These are phyloP conservation scores for Lasioglossum figueresi DNA, from an alignment of 2,888 invertebrate genomes.

Conservation along the genomic window DNA sequence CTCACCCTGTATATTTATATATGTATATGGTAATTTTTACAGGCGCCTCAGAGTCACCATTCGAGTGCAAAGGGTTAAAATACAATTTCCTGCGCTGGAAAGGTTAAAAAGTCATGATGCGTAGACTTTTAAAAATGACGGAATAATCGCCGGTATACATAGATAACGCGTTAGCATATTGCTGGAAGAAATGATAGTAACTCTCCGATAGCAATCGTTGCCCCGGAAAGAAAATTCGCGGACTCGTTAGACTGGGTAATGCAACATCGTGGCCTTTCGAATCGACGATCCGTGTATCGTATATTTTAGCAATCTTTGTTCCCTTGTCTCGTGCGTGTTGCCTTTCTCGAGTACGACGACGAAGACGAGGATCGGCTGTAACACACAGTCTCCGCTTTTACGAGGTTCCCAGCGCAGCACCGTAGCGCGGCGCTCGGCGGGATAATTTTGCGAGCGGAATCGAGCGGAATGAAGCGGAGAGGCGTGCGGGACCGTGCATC, in stretches of 20 bases:
- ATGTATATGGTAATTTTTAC: no score
- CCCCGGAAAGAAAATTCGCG: constrained; percentile 2
- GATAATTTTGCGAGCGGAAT: constrained; percentile 29
- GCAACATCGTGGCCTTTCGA: constrained; percentile 3
- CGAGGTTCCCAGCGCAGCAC: constrained; percentile 3
- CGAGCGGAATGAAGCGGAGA: constrained; percentile 2
- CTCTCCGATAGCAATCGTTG: background rate
- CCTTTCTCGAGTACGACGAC: background rate
- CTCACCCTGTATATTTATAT: no score
- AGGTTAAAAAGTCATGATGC: background rate
- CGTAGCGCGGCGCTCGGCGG: background rate
- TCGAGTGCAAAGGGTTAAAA: no score
- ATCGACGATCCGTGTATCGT: constrained; percentile 13
- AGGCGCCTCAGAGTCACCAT: no score
- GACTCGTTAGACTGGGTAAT: background rate
- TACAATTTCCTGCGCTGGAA: background rate
- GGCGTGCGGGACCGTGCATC: constrained; percentile 33
- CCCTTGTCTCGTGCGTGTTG: constrained; percentile 7
- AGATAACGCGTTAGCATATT: background rate
- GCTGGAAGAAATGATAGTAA: background rate
- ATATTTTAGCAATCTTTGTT: constrained; percentile 14
- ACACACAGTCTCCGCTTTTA: background rate
- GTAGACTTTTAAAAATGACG: background rate
- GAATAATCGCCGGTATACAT: background rate
- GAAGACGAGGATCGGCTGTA: background rate